Percentiles rank a stretch among this genome's conserved stretches.
Conservation (phyloP, 2,888 invertebrate genomes). For the Xestia ashworthii region DNA sequence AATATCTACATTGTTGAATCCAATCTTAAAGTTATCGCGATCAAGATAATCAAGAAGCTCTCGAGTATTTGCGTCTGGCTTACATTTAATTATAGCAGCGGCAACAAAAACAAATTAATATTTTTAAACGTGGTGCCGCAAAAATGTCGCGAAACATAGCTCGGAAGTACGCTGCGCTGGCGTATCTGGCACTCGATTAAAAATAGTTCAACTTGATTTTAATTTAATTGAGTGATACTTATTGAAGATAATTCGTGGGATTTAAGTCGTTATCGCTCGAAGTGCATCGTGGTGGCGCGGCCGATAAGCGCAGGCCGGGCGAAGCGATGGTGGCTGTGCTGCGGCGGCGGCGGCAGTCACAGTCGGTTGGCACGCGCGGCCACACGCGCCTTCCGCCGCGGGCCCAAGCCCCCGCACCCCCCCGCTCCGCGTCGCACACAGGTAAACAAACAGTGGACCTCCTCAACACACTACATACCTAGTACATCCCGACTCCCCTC, state of each 20-base stretch:
- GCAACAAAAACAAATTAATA: constrained; percentile 17
- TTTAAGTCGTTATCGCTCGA: constrained; percentile 82
- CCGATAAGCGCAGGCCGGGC: constrained; percentile 86
- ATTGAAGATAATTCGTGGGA: constrained; percentile 57
- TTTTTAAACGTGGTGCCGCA: neutral
- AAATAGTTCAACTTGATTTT: constrained; percentile 44
- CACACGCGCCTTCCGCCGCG: constrained; percentile 85
- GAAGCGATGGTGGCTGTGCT: constrained; percentile 69
- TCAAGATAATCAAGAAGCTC: constrained; percentile 24
- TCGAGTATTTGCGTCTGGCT: constrained; percentile 14
- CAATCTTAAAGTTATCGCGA: constrained; percentile 15
- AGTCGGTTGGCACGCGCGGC: constrained; percentile 86
- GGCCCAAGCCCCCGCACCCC: constrained; percentile 79
- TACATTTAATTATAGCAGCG: constrained; percentile 35
- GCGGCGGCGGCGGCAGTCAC: constrained; percentile 82
- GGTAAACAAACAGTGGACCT: constrained; percentile 81
- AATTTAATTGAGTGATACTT: constrained; percentile 45
- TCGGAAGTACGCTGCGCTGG: neutral
- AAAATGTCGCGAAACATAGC: constrained; percentile 2
- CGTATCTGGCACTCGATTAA: constrained; percentile 36
- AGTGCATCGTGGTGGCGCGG: constrained; percentile 82
- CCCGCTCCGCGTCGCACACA: constrained; percentile 77
- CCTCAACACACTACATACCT: constrained; percentile 53
- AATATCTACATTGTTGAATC: constrained; percentile 18
- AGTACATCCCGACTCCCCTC: constrained; percentile 59